These are phyloP conservation scores for Graptemys geographica DNA, from an alignment of 2,797 vertebrate species.

Conservation along the genomic window DNA sequence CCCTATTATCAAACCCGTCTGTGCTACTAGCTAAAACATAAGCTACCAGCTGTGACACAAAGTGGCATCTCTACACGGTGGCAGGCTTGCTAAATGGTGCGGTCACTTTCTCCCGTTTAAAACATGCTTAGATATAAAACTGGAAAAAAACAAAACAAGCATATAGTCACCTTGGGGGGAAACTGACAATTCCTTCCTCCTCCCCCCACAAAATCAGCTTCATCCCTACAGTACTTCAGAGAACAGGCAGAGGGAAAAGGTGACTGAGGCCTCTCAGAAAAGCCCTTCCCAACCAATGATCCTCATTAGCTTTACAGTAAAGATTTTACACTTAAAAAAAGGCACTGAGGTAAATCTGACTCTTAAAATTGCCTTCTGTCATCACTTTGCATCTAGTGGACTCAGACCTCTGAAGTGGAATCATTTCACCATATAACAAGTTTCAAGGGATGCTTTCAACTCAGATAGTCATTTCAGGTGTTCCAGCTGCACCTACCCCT, in stretches of 20 bases:
- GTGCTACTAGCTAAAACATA: rapidly evolving
- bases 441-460: rapidly evolving
- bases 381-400: background rate
- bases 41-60: constrained; percentile 4
- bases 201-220: rapidly evolving
- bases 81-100: background rate
- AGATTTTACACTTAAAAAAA: constrained; percentile 65
- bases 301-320: constrained; percentile 25
- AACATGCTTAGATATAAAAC: background rate
- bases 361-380: background rate
- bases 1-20: constrained; percentile 12
- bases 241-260: background rate
- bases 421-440: rapidly evolving
- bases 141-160: background rate
- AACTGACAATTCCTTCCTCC: background rate
- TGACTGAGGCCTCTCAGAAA: background rate
- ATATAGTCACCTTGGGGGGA: background rate
- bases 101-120: background rate
- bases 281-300: constrained; percentile 2
- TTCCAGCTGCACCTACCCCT: rapidly evolving
- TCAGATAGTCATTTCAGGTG: rapidly evolving
- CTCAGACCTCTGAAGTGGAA: background rate
- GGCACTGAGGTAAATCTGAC: constrained; percentile 79
- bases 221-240: background rate
- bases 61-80: rapidly evolving